Percentiles rank a stretch among this genome's conserved stretches.
Evolutionary conservation across 2,797 vertebrate genomes (phyloP).

Genomic region (Syndactyla subalaris): DNA sequence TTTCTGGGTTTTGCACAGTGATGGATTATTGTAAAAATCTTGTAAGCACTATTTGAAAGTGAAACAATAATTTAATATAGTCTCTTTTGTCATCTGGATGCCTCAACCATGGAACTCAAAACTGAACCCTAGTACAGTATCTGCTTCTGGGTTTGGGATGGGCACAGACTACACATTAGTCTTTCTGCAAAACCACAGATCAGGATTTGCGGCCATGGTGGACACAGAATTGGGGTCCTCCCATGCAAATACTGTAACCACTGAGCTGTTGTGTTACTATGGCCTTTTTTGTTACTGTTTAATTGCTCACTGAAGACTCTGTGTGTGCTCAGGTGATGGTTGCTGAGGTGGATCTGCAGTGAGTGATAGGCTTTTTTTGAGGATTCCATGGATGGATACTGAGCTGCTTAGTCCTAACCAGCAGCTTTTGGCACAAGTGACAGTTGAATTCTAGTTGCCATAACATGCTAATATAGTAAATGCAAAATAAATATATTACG

Average conservation of each 20-base stretch:
- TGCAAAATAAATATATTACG: neutral
- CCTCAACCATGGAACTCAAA: neutral
- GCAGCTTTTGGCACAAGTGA: neutral
- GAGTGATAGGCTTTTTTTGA: neutral
- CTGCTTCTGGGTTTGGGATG: neutral
- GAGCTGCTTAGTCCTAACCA: neutral
- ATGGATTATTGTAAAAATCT: neutral
- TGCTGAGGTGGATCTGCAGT: neutral
- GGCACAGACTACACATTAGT: neutral
- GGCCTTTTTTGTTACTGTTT: neutral
- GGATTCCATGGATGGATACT: neutral
- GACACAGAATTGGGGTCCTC: neutral
- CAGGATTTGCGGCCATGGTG: neutral
- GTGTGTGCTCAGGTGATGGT: accelerated
- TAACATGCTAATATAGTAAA: neutral
- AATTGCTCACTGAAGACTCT: neutral
- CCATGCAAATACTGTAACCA: neutral
- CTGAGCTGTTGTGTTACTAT: neutral
- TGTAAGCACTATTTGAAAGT: neutral
- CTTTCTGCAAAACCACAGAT: neutral
- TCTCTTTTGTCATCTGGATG: neutral
- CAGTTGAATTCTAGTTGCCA: neutral
- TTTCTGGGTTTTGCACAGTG: neutral
- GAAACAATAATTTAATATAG: neutral
- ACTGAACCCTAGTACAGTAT: neutral